Conservation (phyloP, 2,888 invertebrate genomes). For the Drosophila sordidapex region DNA sequence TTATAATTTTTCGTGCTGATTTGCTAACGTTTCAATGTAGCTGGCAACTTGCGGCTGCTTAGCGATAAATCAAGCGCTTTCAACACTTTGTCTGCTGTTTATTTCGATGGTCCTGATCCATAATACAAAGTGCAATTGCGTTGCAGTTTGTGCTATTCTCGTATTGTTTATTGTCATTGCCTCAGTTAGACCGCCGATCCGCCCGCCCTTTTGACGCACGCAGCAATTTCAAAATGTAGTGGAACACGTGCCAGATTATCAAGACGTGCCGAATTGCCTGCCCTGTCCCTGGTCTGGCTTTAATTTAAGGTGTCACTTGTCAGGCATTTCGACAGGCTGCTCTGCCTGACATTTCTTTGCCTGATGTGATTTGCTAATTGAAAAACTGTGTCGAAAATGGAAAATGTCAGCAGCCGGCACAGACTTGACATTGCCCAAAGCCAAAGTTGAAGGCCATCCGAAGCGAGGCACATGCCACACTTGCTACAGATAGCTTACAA, state of each 20-base stretch:
- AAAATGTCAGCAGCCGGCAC: constrained; percentile 45
- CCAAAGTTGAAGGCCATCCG: constrained; percentile 62
- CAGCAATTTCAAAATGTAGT: constrained; percentile 36
- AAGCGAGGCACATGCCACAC: neutral
- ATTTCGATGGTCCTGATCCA: constrained; percentile 45
- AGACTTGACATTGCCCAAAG: constrained; percentile 51
- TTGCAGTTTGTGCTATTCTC: constrained; percentile 52
- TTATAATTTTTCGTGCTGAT: constrained; percentile 24
- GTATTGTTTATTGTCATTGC: constrained; percentile 44
- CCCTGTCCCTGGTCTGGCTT: constrained; percentile 26
- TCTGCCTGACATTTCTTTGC: constrained; percentile 23
- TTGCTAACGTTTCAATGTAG: constrained; percentile 19
- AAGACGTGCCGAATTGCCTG: constrained; percentile 3
- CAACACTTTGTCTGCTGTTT: constrained; percentile 61
- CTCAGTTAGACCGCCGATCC: constrained; percentile 14
- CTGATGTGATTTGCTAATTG: constrained; percentile 62
- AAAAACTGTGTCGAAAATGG: constrained; percentile 51
- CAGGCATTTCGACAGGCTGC: constrained; percentile 55
- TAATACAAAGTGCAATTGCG: constrained; percentile 62
- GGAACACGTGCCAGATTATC: constrained; percentile 55
- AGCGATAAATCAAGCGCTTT: constrained; percentile 71
- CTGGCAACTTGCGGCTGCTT: constrained; percentile 45
- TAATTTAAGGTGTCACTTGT: constrained; percentile 68
- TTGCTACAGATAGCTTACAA: constrained; percentile 4
- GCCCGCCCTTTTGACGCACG: constrained; percentile 38